phyloP scores from a whole-genome alignment of 2,888 invertebrate species.

The Tenthredo scrophulariae region DNA sequence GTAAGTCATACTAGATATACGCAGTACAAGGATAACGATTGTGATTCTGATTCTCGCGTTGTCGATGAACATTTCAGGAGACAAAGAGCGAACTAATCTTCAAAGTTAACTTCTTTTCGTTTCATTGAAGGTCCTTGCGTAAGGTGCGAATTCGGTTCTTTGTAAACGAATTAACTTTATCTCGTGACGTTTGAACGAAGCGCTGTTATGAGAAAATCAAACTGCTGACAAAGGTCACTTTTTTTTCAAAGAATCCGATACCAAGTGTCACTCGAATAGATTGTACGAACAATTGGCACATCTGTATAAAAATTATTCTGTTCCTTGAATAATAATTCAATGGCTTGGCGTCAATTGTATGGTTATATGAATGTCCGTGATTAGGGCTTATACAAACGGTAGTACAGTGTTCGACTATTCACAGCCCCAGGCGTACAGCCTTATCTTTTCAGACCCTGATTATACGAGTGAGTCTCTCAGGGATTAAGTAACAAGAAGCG shows the following conservation, averaged over 20 bases:
- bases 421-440: background rate
- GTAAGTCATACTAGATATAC: background rate
- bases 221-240: background rate
- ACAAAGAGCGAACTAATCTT: background rate
- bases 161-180: background rate
- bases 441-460: slow-evolving; percentile 41
- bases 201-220: background rate
- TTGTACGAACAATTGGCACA: slow-evolving; percentile 8
- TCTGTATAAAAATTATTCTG: slow-evolving; percentile 14
- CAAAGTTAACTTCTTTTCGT: background rate
- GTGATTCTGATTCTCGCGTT: background rate
- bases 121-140: background rate
- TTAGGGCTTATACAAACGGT: background rate
- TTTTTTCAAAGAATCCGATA: background rate
- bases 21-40: background rate
- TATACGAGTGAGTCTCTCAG: slow-evolving; percentile 35
- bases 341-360: background rate
- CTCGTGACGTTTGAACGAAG: slow-evolving; percentile 1
- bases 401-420: background rate
- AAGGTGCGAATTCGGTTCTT: background rate
- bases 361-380: slow-evolving; percentile 14
- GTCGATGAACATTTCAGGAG: background rate
- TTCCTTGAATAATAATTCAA: background rate
- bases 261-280: background rate
- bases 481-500: slow-evolving; percentile 36